These are phyloP conservation scores for Philotrypesis tridentata DNA, from an alignment of 1,140 invertebrate species.

Conservation along the genomic window DNA sequence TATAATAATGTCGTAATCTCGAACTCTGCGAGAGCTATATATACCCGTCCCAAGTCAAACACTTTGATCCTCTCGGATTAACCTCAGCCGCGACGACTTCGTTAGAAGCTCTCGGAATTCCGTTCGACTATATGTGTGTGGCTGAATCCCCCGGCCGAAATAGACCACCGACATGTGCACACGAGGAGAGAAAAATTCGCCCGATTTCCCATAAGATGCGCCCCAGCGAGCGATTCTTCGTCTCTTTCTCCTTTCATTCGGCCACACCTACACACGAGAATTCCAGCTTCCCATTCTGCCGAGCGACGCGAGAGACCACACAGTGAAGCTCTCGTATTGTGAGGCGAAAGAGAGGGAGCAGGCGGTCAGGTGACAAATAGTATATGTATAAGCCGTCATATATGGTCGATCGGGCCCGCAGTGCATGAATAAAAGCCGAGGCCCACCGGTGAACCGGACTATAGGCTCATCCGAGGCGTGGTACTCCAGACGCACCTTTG, in stretches of 20 bases:
- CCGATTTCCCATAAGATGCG: neutral
- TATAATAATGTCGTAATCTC: neutral
- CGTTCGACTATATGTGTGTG: no score
- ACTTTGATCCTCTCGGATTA: neutral
- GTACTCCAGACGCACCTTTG: conserved; percentile 18
- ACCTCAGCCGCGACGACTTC: no score
- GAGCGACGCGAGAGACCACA: conserved; percentile 19
- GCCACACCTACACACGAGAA: neutral
- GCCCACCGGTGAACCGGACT: conserved; percentile 1
- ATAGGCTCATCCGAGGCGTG: conserved; percentile 14
- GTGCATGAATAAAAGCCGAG: conserved; percentile 30
- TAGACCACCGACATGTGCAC: no score
- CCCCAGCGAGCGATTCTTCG: neutral
- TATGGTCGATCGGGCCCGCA: neutral
- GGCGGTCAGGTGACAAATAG: conserved; percentile 62
- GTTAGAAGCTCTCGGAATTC: no score
- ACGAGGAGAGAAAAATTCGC: neutral
- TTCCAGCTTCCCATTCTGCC: neutral
- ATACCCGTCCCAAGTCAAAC: neutral
- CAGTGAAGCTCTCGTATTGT: neutral
- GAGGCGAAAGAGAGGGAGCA: neutral
- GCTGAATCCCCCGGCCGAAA: no score
- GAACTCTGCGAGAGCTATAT: no score
- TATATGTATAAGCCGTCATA: conserved; percentile 45
- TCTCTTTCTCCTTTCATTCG: neutral